Evolutionary conservation across 2,797 vertebrate species (phyloP).

Genomic region (Neostethus bicornis): DNA sequence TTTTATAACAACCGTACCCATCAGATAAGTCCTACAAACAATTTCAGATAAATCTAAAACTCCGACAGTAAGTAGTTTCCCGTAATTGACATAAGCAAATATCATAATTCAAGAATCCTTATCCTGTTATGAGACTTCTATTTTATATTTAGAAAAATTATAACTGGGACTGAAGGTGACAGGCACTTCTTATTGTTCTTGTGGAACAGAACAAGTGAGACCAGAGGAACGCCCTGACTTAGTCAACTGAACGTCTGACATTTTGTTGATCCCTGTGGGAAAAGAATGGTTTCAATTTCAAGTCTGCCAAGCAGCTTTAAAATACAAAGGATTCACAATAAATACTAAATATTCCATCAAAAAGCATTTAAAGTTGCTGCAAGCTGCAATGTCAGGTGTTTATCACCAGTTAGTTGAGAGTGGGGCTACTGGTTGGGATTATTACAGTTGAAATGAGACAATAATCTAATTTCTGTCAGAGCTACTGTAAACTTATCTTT

Average conservation of each 20-base stretch:
- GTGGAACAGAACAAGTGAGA: constrained; percentile 7
- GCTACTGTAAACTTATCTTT: constrained; percentile 21
- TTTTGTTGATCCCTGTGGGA: constrained; percentile 29
- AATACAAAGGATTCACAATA: constrained; percentile 14
- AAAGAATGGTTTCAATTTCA: constrained; percentile 15
- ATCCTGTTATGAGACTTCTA: not conserved
- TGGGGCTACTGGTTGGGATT: not conserved
- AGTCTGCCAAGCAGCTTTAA: constrained; percentile 11
- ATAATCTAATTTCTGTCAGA: not conserved
- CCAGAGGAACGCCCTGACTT: constrained; percentile 34
- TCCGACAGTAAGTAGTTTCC: not conserved
- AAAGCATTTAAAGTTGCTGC: constrained; percentile 16
- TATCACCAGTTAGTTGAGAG: constrained; percentile 8
- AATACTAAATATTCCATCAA: constrained; percentile 14
- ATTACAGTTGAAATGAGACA: not conserved
- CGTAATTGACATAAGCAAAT: not conserved
- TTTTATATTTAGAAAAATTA: not conserved
- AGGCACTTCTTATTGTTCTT: constrained; percentile 39
- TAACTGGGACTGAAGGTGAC: not conserved
- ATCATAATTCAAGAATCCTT: not conserved
- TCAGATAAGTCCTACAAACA: not conserved
- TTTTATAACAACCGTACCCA: not conserved
- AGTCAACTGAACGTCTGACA: constrained; percentile 27
- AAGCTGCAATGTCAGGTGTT: constrained; percentile 14
- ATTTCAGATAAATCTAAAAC: not conserved